Percentiles rank a stretch among this genome's conserved stretches.
phyloP scores from a whole-genome alignment of 2,888 invertebrate genomes.

The Tenthredo amoena region DNA sequence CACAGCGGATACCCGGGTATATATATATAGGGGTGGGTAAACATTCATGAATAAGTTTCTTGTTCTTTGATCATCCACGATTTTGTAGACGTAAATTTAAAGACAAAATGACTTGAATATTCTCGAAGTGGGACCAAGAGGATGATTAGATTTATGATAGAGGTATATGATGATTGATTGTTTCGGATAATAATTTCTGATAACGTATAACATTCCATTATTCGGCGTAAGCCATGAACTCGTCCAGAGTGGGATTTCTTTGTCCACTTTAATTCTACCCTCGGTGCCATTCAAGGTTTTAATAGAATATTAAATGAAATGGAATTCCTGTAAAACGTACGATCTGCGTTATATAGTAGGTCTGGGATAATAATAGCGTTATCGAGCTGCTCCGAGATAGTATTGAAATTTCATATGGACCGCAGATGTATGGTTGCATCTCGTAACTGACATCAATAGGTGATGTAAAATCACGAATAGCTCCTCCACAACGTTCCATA shows the following conservation, averaged over 20 bases:
- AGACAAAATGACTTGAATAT: neutral
- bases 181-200: conserved; percentile 26
- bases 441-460: neutral
- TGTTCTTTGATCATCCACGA: neutral
- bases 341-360: conserved; percentile 8
- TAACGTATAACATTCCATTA: conserved; percentile 31
- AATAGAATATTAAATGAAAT: conserved; percentile 48
- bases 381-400: conserved; percentile 11
- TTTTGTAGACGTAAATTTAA: neutral
- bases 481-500: neutral
- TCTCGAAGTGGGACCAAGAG: neutral
- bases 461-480: neutral
- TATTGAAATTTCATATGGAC: conserved; percentile 5
- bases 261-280: conserved; percentile 38
- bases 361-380: conserved; percentile 20
- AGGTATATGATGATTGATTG: conserved; percentile 29
- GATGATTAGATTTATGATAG: conserved; percentile 1
- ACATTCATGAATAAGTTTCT: neutral
- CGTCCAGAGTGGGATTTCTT: conserved; percentile 22
- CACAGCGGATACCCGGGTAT: neutral
- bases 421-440: neutral
- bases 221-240: conserved; percentile 7
- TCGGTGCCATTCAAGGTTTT: conserved; percentile 27
- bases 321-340: conserved; percentile 16
- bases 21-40: too few relatives aligned